Evolutionary conservation across 2,113 vertebrate genomes (phyloP), one percentile per base, ranked within the genome.

Genomic region (Cyprinus carpio): DNA sequence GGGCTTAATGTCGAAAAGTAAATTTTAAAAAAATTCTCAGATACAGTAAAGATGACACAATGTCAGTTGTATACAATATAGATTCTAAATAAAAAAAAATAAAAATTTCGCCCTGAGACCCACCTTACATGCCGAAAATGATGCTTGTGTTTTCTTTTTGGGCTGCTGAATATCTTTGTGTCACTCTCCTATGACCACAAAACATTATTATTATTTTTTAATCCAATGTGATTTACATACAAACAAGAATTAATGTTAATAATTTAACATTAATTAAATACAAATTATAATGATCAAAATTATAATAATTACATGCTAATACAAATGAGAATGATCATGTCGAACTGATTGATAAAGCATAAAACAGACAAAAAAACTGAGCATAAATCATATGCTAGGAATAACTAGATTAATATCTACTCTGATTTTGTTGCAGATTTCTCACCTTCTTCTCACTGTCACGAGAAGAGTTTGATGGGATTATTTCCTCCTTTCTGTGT

Each of bases 361-460:
- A 79, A 11, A 2, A 1, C 23, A 15, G 4, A 67, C 27, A 1
- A 5, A 29, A 40, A 54, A 4, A 27, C 9, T 54, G 4, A 31
- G 34, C 15, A 49, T 25, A 56, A 46, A 49, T 7, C 25, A 78
- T 4, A 20, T 20, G 25, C 29, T 75, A 37, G 18, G 75, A 58
- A 72, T 58, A 54, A 25, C 49, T 23, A 46, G 6, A 34, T 34
- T 67, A 2, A 18, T 18, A 67, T 18, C 29, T 18, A 8, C 27
- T 10, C 2, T 4, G 6, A 43, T 20, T 20, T 13, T 23, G 16
- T 51, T 34, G 13, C 20, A 69, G 29, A 86, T 23, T 11, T 4
- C 89, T 92, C 85, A 95, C 95, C 92, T 87, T 84, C 60, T 93
- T 87, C 27, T 90, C 86, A 69, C 92, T 89, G 49, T 92, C 90